phyloP scores from a whole-genome alignment of 1,140 invertebrate species.

The Diploscapter pachys region DNA sequence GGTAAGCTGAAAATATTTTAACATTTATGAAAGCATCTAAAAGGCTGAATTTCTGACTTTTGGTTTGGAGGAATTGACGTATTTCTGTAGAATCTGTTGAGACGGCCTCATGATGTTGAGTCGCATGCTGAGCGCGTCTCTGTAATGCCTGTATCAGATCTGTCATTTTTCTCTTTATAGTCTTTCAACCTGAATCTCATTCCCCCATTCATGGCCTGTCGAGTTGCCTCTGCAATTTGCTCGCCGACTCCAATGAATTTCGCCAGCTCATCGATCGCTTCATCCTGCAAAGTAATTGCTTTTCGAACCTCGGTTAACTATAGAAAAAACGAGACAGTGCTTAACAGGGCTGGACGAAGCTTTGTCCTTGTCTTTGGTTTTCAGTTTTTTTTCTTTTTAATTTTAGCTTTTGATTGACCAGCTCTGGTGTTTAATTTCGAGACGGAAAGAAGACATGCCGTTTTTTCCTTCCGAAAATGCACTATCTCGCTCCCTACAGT shows the following conservation, averaged over 20 bases:
- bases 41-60: background rate
- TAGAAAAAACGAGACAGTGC: no score
- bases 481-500: no score
- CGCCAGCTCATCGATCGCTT: conserved; percentile 92
- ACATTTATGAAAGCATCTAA: conserved; percentile 8
- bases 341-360: no score
- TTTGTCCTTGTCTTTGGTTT: no score
- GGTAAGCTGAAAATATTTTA: conserved; percentile 67
- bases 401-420: no score
- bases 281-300: conserved; percentile 67
- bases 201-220: conserved; percentile 85
- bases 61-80: conserved; percentile 63
- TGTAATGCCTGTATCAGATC: conserved; percentile 10
- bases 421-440: no score
- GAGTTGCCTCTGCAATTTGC: conserved; percentile 79
- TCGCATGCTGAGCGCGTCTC: conserved; percentile 62
- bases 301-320: no score
- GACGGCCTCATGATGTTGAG: conserved; percentile 82
- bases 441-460: no score
- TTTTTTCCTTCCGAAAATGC: no score
- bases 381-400: no score
- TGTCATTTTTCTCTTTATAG: conserved; percentile 15
- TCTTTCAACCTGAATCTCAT: conserved; percentile 66
- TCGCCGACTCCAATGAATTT: conserved; percentile 85
- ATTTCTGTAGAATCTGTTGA: conserved; percentile 73